A percentile compares a stretch with the other conserved stretches of the same genome.
Evolutionary conservation across 2,888 invertebrate species (phyloP).

Genomic region (Diplazon laetatorius): DNA sequence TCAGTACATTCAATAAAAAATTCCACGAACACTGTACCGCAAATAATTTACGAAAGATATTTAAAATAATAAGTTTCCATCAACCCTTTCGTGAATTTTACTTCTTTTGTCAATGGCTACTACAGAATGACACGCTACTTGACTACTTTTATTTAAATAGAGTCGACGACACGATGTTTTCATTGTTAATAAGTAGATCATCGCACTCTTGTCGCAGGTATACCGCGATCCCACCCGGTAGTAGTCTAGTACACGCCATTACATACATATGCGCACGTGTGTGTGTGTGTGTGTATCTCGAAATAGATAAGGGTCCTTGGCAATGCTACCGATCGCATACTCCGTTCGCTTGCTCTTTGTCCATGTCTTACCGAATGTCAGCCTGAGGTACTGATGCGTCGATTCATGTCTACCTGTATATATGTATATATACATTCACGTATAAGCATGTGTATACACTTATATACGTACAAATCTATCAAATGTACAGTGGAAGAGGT

Average conservation of each 20-base stretch:
- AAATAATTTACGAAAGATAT: no score
- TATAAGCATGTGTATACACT: no score
- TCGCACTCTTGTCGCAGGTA: background rate
- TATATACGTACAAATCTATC: no score
- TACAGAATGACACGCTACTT: background rate
- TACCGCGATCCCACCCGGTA: conserved; percentile 24
- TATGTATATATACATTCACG: background rate
- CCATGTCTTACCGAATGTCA: conserved; percentile 47
- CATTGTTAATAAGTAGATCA: conserved; percentile 10
- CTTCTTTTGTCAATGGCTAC: no score
- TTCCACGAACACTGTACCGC: no score
- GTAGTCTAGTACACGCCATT: conserved; percentile 48
- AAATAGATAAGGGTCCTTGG: conserved; percentile 71
- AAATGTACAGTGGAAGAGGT: conserved; percentile 26
- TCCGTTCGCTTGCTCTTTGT: conserved; percentile 62
- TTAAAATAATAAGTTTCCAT: no score
- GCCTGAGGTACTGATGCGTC: background rate
- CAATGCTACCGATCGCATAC: conserved; percentile 66
- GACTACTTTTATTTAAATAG: background rate
- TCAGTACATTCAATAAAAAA: no score
- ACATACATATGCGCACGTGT: conserved; percentile 19
- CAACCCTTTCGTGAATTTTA: no score
- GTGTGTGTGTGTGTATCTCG: conserved; percentile 68
- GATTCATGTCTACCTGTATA: conserved; percentile 20
- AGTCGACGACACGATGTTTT: background rate